phyloP scores from a whole-genome alignment of 2,888 invertebrate genomes.

The Agrotis ipsilon region DNA sequence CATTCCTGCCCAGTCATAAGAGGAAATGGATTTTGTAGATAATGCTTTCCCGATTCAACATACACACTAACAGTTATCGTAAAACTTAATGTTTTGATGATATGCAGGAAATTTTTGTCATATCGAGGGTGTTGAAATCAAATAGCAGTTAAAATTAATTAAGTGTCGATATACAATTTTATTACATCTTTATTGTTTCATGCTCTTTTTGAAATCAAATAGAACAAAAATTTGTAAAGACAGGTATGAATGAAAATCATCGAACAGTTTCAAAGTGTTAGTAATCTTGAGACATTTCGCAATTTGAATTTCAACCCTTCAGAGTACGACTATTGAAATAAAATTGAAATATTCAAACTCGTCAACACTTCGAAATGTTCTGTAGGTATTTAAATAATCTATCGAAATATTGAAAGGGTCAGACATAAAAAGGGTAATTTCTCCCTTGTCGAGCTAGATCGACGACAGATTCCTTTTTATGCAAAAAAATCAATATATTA shows the following conservation, averaged over 20 bases:
- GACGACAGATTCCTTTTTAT: constrained; percentile 62
- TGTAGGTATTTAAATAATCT: constrained; percentile 13
- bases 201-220: not conserved
- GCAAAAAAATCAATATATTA: constrained; percentile 80
- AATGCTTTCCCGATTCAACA: constrained; percentile 55
- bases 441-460: constrained; percentile 62
- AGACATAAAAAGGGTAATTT: constrained; percentile 60
- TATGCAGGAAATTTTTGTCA: constrained; percentile 66
- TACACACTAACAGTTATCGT: constrained; percentile 57
- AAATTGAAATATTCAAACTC: constrained; percentile 27
- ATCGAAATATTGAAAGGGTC: constrained; percentile 47
- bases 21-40: constrained; percentile 58
- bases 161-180: not conserved
- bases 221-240: not conserved
- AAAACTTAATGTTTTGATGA: constrained; percentile 68
- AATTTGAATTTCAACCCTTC: constrained; percentile 11
- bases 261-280: constrained; percentile 6
- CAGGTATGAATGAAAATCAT: not conserved
- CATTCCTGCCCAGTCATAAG: constrained; percentile 27
- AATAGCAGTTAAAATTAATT: too few species aligned
- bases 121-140: not conserved
- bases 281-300: not conserved
- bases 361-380: not conserved
- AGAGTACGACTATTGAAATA: constrained; percentile 17
- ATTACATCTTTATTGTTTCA: not conserved